A percentile compares a stretch with the other conserved stretches of the same genome.
phyloP scores from a whole-genome alignment of 2,113 vertebrate species.

The Dipodomys merriami region DNA sequence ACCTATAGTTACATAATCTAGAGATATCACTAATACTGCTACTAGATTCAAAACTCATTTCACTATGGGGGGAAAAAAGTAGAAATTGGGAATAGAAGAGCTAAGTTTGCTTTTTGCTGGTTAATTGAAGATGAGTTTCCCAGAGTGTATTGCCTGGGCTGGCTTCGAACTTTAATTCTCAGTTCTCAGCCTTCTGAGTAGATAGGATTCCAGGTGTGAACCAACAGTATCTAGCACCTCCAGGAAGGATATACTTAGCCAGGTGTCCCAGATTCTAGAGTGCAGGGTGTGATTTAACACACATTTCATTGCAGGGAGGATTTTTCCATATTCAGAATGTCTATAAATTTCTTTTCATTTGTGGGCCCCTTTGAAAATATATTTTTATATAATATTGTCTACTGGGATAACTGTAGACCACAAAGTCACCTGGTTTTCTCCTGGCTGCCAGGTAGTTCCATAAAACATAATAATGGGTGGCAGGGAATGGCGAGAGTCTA shows the following conservation, averaged over 20 bases:
- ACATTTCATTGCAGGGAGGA: background rate
- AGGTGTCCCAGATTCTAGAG: background rate
- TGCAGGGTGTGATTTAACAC: background rate
- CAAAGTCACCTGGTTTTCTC: background rate
- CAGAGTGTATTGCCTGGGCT: too few relatives aligned
- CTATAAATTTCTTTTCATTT: background rate
- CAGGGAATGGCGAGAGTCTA: background rate
- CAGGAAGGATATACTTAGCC: background rate
- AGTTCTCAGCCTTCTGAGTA: too few relatives aligned
- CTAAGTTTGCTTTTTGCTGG: too few relatives aligned
- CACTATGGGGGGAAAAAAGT: background rate
- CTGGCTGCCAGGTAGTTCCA: background rate
- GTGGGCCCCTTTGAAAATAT: background rate
- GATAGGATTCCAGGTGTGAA: too few relatives aligned
- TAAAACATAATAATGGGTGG: background rate
- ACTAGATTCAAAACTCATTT: constrained; percentile 18
- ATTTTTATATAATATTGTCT: constrained; percentile 4
- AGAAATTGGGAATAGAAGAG: too few relatives aligned
- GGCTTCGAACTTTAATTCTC: too few relatives aligned
- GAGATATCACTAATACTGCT: constrained; percentile 35
- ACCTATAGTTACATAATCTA: background rate
- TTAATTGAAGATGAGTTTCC: too few relatives aligned
- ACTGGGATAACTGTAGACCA: background rate
- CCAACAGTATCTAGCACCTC: background rate
- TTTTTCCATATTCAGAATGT: background rate